Conservation (phyloP, 2,888 invertebrate species). For the Monopis laevigella region DNA sequence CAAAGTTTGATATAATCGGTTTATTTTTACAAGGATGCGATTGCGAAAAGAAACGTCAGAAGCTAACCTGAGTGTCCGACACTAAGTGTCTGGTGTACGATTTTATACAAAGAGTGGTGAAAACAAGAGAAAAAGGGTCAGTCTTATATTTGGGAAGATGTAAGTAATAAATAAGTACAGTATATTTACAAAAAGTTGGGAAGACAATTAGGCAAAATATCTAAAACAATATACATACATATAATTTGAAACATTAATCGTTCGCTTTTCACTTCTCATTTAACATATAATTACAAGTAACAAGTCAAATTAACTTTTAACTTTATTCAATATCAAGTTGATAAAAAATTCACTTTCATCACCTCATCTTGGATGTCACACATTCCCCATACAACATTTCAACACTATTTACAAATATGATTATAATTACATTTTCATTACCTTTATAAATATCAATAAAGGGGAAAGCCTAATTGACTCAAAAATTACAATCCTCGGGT, state of each 20-base stretch:
- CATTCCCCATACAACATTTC: slow-evolving; percentile 30
- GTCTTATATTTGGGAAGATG: slow-evolving; percentile 67
- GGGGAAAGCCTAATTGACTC: slow-evolving; percentile 61
- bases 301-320: neutral
- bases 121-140: slow-evolving; percentile 63
- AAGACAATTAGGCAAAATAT: slow-evolving; percentile 53
- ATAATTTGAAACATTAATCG: slow-evolving; percentile 26
- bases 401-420: slow-evolving; percentile 43
- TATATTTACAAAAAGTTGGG: slow-evolving; percentile 64
- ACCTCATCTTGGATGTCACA: slow-evolving; percentile 53
- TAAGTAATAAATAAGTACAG: slow-evolving; percentile 49
- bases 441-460: slow-evolving; percentile 38
- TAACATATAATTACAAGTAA: slow-evolving; percentile 2
- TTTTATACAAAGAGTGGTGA: slow-evolving; percentile 55
- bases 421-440: slow-evolving; percentile 43
- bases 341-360: slow-evolving; percentile 35
- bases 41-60: slow-evolving; percentile 22
- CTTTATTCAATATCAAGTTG: slow-evolving; percentile 8
- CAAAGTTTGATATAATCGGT: slow-evolving; percentile 37
- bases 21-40: slow-evolving; percentile 41
- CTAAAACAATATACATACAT: slow-evolving; percentile 41
- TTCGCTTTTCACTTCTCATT: neutral
- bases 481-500: slow-evolving; percentile 29
- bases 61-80: slow-evolving; percentile 43
- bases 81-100: slow-evolving; percentile 45